Percentiles rank a stretch among this genome's conserved stretches.
phyloP scores from a whole-genome alignment of 1,140 invertebrate genomes.

The Drosophila ohnishii region DNA sequence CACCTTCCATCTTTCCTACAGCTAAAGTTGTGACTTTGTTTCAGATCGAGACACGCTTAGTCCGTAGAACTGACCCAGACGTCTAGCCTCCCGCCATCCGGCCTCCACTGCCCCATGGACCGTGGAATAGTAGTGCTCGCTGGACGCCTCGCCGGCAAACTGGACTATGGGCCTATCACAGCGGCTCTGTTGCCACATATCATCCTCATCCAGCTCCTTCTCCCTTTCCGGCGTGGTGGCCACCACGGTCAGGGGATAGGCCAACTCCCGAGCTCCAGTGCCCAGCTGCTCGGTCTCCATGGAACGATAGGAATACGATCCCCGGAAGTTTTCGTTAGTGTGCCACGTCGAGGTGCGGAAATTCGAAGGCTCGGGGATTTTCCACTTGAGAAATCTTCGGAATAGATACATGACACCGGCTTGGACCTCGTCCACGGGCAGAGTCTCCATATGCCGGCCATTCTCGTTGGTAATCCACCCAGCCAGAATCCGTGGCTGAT shows the following conservation, averaged over 20 bases:
- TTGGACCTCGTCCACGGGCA: conserved; percentile 83
- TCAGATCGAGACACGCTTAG: conserved; percentile 11
- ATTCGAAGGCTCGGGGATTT: conserved; percentile 61
- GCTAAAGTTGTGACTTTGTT: conserved; percentile 75
- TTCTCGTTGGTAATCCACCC: conserved; percentile 86
- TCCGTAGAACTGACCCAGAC: conserved; percentile 76
- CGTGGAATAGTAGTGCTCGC: conserved; percentile 88
- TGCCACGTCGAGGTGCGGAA: conserved; percentile 85
- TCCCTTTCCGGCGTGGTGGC: conserved; percentile 51
- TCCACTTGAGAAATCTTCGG: conserved; percentile 80
- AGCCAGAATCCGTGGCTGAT: conserved; percentile 88
- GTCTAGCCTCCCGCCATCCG: conserved; percentile 90
- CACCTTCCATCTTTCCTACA: conserved; percentile 15
- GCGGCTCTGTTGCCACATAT: conserved; percentile 58
- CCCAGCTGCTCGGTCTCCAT: conserved; percentile 85
- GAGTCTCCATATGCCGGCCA: conserved; percentile 85
- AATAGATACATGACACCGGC: conserved; percentile 84
- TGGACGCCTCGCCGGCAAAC: conserved; percentile 90
- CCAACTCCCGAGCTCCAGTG: conserved; percentile 84
- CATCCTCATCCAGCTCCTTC: conserved; percentile 8
- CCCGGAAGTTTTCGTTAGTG: conserved; percentile 87
- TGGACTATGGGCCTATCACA: conserved; percentile 85
- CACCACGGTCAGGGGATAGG: conserved; percentile 76
- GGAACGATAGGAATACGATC: conserved; percentile 89
- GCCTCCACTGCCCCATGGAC: conserved; percentile 92